These are phyloP conservation scores for Liasis olivaceus DNA, from an alignment of 2,797 vertebrate species.

Conservation along the genomic window DNA sequence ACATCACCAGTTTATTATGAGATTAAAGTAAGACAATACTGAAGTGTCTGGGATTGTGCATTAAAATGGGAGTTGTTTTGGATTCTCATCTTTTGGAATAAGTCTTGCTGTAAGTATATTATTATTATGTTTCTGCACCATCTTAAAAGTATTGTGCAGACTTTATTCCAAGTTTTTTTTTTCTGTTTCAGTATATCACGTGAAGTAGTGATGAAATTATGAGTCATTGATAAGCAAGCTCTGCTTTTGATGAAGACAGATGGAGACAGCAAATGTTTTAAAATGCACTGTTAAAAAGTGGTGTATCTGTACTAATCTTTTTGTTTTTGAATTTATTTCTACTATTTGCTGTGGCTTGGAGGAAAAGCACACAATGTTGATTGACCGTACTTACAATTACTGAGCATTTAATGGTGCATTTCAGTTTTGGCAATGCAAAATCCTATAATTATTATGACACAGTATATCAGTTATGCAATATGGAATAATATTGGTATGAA, in stretches of 20 bases:
- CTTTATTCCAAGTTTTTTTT: constrained; percentile 35
- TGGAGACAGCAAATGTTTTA: constrained; percentile 63
- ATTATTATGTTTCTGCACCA: constrained; percentile 27
- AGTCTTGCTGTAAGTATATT: background rate
- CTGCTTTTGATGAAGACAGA: constrained; percentile 57
- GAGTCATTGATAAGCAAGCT: constrained; percentile 45
- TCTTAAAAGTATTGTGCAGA: constrained; percentile 46
- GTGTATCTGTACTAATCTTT: constrained; percentile 34
- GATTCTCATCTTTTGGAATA: background rate
- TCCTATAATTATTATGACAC: constrained; percentile 8
- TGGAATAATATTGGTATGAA: background rate
- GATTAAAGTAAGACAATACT: background rate
- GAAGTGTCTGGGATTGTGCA: background rate
- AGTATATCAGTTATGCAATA: background rate
- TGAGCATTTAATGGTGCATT: constrained; percentile 21
- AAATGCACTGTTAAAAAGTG: constrained; percentile 50
- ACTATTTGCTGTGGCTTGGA: background rate
- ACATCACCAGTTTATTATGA: background rate
- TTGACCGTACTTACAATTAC: constrained; percentile 19
- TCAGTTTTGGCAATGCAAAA: constrained; percentile 27
- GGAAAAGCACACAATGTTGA: constrained; percentile 2
- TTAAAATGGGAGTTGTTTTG: background rate
- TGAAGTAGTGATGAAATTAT: constrained; percentile 56
- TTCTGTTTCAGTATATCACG: constrained; percentile 54
- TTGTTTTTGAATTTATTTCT: constrained; percentile 46